These are phyloP conservation scores for Eulacestoma nigropectus DNA, from an alignment of 2,113 vertebrate species.

Conservation along the genomic window DNA sequence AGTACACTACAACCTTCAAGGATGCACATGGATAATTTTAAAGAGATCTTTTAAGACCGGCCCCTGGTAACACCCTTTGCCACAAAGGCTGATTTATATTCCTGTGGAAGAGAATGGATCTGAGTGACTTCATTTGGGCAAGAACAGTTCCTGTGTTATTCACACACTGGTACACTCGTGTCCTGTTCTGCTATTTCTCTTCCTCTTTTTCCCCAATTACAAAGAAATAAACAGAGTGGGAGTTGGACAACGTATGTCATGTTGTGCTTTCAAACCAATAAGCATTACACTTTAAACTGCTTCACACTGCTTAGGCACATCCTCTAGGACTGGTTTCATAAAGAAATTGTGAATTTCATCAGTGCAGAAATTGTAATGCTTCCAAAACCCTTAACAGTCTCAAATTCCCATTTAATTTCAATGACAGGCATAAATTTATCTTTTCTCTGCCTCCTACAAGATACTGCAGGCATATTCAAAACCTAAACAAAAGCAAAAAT, in stretches of 20 bases:
- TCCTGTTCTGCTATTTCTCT: background rate
- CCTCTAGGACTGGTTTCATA: background rate
- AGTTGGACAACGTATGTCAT: fast-evolving
- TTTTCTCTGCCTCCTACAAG: background rate
- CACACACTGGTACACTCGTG: background rate
- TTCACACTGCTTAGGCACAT: background rate
- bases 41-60: background rate
- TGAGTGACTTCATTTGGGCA: background rate
- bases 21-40: background rate
- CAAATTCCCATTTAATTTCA: background rate
- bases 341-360: background rate
- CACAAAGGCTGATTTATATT: background rate
- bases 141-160: background rate
- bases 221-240: background rate
- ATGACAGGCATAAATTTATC: background rate
- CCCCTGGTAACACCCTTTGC: background rate
- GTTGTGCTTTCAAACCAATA: background rate
- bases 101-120: background rate
- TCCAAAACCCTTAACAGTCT: background rate
- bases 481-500: background rate
- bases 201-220: background rate
- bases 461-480: background rate
- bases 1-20: background rate
- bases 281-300: background rate
- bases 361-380: background rate